Evolutionary conservation across 2,113 vertebrate species (phyloP), one percentile per base, ranked within the genome.

Genomic region (Psittacus erithacus): DNA sequence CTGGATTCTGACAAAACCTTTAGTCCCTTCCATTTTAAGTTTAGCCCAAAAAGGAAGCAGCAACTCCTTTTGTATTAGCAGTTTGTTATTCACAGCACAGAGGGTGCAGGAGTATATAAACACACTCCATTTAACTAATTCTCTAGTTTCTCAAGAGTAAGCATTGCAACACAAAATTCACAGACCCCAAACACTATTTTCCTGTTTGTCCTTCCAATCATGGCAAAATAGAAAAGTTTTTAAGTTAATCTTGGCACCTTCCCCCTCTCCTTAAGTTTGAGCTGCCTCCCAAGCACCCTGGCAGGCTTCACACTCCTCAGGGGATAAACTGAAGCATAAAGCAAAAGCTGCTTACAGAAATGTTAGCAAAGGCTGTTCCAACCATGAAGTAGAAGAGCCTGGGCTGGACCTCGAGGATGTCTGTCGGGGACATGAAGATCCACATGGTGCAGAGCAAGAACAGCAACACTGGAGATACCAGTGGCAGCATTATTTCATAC

Each of bases 301-400:
- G 25, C 38, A 69, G 27, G 25, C 17, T 64, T 44, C 60, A 29
- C 24, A 0, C 28, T 44, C 11, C 28, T 43, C 53, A 10, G 46
- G 33, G 24, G 35, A 47, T 9, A n/a, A 69, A 41, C 6, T 0
- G 11, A 35, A 65, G 65, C 11, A 33, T 0, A 68, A 91, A 60
- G 47, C 59, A 79, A 70, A 52, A 81, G 84, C 17, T 22, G 49
- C 99, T 99, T 96, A 99, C 99, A 29, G 99, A 99, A 94, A 99
- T 98, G 39, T 99, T 99, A 69, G 99, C 98, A 17, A 99, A 99
- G 83, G 99, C 99, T 20, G 99, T 99, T 67, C 99, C 99, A 91
- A 99, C 99, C 99, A 99, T 99, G 96, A 99, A 99, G 96, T 99
- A 99, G 98, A 99, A 99, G 60, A 98, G 86, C 84, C 99, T 98